These are phyloP conservation scores for Dicyrtoma fusca DNA, from an alignment of 2,888 invertebrate species.

Conservation along the genomic window DNA sequence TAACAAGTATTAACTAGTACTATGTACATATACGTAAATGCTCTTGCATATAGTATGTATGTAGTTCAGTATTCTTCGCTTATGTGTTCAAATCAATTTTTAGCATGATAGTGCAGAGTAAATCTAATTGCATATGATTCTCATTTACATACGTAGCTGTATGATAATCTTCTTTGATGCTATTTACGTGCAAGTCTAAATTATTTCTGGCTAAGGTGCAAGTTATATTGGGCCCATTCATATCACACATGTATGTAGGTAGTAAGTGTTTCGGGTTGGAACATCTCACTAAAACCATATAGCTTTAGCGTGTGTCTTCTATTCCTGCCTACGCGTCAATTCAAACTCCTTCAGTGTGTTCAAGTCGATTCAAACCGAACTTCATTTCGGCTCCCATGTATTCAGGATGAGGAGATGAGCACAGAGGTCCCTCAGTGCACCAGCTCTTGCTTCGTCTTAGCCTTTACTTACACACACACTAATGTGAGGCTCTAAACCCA, in stretches of 20 bases:
- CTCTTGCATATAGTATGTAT: no score
- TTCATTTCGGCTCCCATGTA: not conserved
- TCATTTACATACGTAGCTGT: not conserved
- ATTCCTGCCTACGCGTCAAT: slow-evolving; percentile 8
- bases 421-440: not conserved
- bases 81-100: slow-evolving; percentile 9
- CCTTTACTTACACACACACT: not conserved
- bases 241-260: not conserved
- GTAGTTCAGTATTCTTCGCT: no score
- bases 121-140: not conserved
- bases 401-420: not conserved
- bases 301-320: not conserved
- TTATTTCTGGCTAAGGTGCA: slow-evolving; percentile 8
- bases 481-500: not conserved
- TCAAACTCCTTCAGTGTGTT: not conserved
- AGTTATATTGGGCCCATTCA: slow-evolving; percentile 12
- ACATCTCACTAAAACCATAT: not conserved
- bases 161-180: not conserved
- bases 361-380: not conserved
- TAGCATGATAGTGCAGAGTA: slow-evolving; percentile 7
- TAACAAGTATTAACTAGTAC: no score
- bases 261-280: not conserved
- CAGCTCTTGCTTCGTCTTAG: not conserved
- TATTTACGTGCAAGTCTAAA: slow-evolving; percentile 12
- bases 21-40: no score